phyloP scores from a whole-genome alignment of 2,113 vertebrate species.

The Ptilorrhoa leucosticta region DNA sequence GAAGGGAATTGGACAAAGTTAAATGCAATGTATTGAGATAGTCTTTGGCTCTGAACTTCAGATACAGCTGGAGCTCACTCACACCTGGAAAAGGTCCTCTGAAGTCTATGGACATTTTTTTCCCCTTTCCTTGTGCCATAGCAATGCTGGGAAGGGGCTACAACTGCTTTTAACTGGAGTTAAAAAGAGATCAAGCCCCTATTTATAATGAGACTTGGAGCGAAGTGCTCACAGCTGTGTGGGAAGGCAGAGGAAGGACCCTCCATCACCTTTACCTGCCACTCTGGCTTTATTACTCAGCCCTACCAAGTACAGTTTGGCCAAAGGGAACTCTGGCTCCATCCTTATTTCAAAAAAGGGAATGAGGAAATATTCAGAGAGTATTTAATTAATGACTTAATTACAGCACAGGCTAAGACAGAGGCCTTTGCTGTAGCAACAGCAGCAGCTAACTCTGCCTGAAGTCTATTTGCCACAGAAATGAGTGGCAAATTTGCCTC shows the following conservation, averaged over 20 bases:
- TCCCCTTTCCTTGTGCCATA: not conserved
- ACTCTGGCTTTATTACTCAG: not conserved
- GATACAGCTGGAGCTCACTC: not conserved
- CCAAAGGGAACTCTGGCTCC: not conserved
- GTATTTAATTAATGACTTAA: not conserved
- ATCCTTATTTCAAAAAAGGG: not conserved
- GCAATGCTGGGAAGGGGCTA: not conserved
- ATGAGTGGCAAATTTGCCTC: not conserved
- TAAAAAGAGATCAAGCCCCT: not conserved
- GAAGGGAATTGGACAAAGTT: not conserved
- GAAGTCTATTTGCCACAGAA: not conserved
- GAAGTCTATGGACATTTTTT: not conserved
- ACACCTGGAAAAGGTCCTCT: not conserved
- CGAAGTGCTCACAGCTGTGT: not conserved
- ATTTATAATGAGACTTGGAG: not conserved
- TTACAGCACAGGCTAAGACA: not conserved
- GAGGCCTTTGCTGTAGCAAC: not conserved
- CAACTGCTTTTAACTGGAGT: not conserved
- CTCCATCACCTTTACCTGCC: not conserved
- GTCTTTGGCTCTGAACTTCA: not conserved
- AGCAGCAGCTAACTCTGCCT: not conserved
- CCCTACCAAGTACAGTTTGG: fast-evolving
- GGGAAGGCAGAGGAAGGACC: not conserved
- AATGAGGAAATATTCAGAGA: not conserved
- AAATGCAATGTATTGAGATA: not conserved